Evolutionary conservation across 2,888 invertebrate species (phyloP), one percentile per base, ranked within the genome.

Genomic region (Lacanobia wlatinum): DNA sequence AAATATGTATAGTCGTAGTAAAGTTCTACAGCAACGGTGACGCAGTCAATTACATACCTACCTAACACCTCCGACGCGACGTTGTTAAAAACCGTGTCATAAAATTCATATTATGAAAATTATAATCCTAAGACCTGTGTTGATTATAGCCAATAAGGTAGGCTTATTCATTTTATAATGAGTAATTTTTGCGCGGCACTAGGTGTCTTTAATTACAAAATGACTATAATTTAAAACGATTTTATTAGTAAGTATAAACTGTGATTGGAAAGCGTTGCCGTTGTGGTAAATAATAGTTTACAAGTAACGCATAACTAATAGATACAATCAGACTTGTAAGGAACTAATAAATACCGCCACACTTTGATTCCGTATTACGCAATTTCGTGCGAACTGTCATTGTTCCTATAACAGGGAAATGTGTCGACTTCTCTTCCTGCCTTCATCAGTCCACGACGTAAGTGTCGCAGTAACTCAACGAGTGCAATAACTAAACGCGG

Each of bases 321-420:
- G 23, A 78, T 72, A 21, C 28, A 58, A 55, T 21, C 12, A n/a
- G 21, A 63, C 28, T 50, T 50, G 46, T 61, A 53, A 23, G 50
- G 59, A 72, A 78, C 78, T 82, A 66, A 78, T 72, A 79, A 73
- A 62, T 56, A 66, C 23, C 38, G n/a, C n/a, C n/a, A 60, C 64
- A 23, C 23, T 60, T 46, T 34, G 28, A 67, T 80, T 80, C 75
- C 68, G 65, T 63, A 18, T 63, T 69, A 80, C 69, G 62, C 50
- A 80, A 78, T 43, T 56, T 38, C 59, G 55, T 67, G 68, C n/a
- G 68, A 55, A 66, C 40, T 60, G 46, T 43, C 55, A 66, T 83
- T 81, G 76, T 80, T 69, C 28, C 34, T 14, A 63, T 59, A 48
- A 70, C 61, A 64, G 73, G 83, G 73, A 83, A 85, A 64, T 67